Evolutionary conservation across 2,113 vertebrate species (phyloP), one percentile per base, ranked within the genome.

Genomic region (Alosa alosa): DNA sequence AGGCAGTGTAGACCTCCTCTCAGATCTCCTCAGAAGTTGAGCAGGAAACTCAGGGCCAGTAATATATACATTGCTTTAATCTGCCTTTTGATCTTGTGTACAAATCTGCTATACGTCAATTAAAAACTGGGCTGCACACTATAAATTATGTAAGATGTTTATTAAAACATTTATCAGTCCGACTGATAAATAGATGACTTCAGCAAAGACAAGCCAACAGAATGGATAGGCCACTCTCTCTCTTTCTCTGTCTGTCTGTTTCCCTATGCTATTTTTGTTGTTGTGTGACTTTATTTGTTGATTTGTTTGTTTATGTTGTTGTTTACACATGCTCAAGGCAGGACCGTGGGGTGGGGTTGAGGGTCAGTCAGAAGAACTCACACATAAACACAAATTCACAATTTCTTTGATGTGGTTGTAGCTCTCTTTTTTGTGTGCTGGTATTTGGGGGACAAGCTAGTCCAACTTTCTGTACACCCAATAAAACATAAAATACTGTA

Each of bases 131-230:
- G 93, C 94, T 93, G 91, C 93, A 86, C 90, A 92, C 89, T 89
- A 94, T 95, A 90, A 95, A 95, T 95, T 93, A 95, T 95, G 94
- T 93, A 95, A 90, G 88, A 90, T 91, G 89, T 95, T 95, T 94
- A 95, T 94, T 95, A 95, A 95, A 95, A 95, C 94, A 95, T 95
- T 95, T 95, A 95, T 95, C 93, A 95, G 93, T 90, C 85, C 83
- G 90, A 91, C 93, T 94, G 93, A 95, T 94, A 95, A 95, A 95
- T 95, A 92, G 92, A 94, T 94, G 93, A 93, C 93, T 94, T 85
- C 88, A 89, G 88, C 90, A 92, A 94, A 92, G 93, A 94, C 92
- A 92, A 92, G 87, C 91, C 91, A 92, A 91, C 91, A 88, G 90
- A 91, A 94, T 95, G 93, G 93, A 93, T 91, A 91, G 93, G 91